Evolutionary conservation across 2,797 vertebrate genomes (phyloP).

Genomic region (Cossypha niveicapilla): DNA sequence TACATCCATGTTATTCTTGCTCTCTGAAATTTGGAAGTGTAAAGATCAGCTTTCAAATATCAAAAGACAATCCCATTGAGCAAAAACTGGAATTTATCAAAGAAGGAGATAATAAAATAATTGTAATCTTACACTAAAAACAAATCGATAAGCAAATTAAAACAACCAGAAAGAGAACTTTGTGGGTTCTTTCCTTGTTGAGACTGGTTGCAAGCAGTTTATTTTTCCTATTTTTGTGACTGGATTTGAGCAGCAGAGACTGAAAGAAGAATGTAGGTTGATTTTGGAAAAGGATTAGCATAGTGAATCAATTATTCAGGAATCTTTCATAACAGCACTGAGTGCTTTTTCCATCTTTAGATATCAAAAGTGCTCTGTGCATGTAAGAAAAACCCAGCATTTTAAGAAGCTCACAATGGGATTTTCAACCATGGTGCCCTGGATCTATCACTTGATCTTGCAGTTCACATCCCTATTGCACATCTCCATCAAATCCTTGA

Average conservation of each 20-base stretch:
- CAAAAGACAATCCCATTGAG: not conserved
- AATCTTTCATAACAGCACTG: not conserved
- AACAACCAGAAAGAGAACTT: not conserved
- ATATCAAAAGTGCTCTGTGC: not conserved
- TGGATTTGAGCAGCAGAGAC: not conserved
- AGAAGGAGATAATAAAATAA: not conserved
- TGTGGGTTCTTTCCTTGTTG: not conserved
- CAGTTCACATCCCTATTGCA: not conserved
- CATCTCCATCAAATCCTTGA: not conserved
- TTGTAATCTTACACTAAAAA: not conserved
- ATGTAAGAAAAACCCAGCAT: not conserved
- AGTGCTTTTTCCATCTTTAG: not conserved
- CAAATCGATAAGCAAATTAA: rapidly evolving
- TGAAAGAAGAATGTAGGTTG: constrained; percentile 1
- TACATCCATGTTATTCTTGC: not conserved
- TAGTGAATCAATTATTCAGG: constrained; percentile 30
- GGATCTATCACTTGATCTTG: constrained; percentile 14
- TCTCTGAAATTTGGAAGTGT: not conserved
- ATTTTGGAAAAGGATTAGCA: not conserved
- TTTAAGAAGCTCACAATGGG: not conserved
- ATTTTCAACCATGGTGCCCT: not conserved
- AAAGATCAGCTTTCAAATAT: not conserved
- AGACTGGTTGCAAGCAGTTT: not conserved
- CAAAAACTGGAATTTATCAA: not conserved
- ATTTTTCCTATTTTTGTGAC: not conserved